phyloP scores from a whole-genome alignment of 1,140 invertebrate species.

The Drosophila varians region DNA sequence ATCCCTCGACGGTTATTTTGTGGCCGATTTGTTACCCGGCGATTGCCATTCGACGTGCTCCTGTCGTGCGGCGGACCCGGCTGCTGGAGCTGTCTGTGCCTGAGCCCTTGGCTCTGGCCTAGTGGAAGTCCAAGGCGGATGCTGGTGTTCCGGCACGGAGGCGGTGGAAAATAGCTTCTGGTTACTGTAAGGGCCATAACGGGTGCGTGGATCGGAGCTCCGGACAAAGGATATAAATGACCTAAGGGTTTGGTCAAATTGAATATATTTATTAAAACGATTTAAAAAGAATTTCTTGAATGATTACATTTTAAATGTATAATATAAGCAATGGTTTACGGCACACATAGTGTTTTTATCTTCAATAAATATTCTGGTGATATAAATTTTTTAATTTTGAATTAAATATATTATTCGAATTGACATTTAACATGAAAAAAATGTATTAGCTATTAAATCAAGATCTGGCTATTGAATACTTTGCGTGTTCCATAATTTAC shows the following conservation, averaged over 20 bases:
- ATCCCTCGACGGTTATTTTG: slow-evolving; percentile 23
- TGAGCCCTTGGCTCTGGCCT: not conserved
- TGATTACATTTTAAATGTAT: not conserved
- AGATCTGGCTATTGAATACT: too few relatives aligned
- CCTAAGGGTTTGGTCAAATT: slow-evolving; percentile 6
- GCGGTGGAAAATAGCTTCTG: slow-evolving; percentile 1
- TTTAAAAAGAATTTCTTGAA: not conserved
- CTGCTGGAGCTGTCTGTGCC: not conserved
- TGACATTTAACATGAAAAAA: too few relatives aligned
- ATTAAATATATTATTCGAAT: not conserved
- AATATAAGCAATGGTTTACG: too few relatives aligned
- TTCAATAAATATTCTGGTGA: too few relatives aligned
- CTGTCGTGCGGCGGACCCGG: not conserved
- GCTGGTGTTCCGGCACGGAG: not conserved
- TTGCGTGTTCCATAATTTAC: too few relatives aligned
- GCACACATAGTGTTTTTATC: too few relatives aligned
- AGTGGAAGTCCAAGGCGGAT: not conserved
- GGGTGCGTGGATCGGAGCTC: not conserved
- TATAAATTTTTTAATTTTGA: too few relatives aligned
- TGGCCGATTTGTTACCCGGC: slow-evolving; percentile 2
- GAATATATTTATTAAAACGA: not conserved
- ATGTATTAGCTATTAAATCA: too few relatives aligned
- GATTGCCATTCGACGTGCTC: slow-evolving; percentile 7
- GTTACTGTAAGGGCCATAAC: slow-evolving; percentile 12
- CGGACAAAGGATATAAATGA: slow-evolving; percentile 34